Conservation (phyloP, 2,888 invertebrate genomes). For the Xestia xanthographa region DNA sequence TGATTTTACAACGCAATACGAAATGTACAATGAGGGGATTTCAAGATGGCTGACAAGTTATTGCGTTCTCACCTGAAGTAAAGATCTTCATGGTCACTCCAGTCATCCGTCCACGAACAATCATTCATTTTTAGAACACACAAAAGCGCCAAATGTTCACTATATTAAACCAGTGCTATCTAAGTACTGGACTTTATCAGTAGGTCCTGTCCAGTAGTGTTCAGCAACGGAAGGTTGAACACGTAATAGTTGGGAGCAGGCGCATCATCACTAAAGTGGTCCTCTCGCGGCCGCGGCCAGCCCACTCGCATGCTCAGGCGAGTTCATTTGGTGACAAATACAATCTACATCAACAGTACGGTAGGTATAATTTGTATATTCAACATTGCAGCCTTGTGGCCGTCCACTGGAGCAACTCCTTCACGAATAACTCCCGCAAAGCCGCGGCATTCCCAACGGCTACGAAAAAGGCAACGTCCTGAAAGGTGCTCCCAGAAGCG, state of each 20-base stretch:
- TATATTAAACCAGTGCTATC: neutral
- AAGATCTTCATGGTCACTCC: conserved; percentile 64
- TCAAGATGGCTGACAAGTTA: neutral
- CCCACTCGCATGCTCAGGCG: conserved; percentile 48
- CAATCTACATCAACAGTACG: conserved; percentile 27
- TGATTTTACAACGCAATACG: neutral
- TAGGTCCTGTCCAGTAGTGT: conserved; percentile 27
- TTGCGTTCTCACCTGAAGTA: conserved; percentile 40
- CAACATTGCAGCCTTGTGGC: conserved; percentile 9
- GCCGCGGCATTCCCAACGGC: no score
- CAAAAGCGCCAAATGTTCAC: conserved; percentile 5
- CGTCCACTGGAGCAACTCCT: neutral
- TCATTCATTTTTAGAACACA: conserved; percentile 26
- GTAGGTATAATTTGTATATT: conserved; percentile 3
- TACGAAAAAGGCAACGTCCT: conserved; percentile 32
- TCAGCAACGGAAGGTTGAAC: conserved; percentile 69
- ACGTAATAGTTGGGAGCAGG: conserved; percentile 60
- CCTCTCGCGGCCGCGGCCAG: conserved; percentile 39
- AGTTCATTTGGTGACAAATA: conserved; percentile 57
- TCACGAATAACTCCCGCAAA: conserved; percentile 7
- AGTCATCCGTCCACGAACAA: conserved; percentile 44
- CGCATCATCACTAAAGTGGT: conserved; percentile 72
- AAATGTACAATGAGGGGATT: neutral
- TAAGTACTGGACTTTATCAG: neutral
- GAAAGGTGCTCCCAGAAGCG: conserved; percentile 21